Percentiles rank a stretch among this genome's conserved stretches.
Conservation (phyloP, 2,888 invertebrate species). For the Mactromeris polynyma region DNA sequence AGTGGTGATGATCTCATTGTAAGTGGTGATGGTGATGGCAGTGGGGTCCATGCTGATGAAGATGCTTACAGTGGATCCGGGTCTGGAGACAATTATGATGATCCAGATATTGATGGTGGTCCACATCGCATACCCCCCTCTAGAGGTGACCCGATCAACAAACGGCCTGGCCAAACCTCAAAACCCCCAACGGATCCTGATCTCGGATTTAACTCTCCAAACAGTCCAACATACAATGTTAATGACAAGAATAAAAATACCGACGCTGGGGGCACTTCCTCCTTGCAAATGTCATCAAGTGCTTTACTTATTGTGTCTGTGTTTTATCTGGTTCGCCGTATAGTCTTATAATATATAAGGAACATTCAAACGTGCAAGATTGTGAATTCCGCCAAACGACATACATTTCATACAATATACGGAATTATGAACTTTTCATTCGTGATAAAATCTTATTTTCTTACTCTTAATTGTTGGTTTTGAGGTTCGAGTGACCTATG, state of each 20-base stretch:
- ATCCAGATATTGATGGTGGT: conserved; percentile 53
- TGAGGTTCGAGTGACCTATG: not conserved
- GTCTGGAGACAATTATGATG: conserved; percentile 62
- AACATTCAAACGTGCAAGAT: not conserved
- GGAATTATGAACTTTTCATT: not conserved
- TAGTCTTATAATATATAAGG: conserved; percentile 30
- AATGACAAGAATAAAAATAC: conserved; percentile 27
- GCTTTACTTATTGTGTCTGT: conserved; percentile 51
- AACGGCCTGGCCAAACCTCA: not conserved
- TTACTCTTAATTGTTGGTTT: not conserved
- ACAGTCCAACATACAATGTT: conserved; percentile 49
- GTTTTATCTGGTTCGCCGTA: conserved; percentile 22
- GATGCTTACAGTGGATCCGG: conserved; percentile 75
- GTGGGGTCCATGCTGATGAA: conserved; percentile 39
- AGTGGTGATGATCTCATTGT: conserved; percentile 41
- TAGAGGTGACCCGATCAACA: not conserved
- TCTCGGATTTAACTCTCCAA: conserved; percentile 34
- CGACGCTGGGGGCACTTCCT: not conserved
- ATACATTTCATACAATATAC: not conserved
- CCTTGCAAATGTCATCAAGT: conserved; percentile 39
- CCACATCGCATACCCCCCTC: not conserved
- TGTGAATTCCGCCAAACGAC: conserved; percentile 41
- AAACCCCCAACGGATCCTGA: conserved; percentile 25
- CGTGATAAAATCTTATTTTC: conserved; percentile 11
- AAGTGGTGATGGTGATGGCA: conserved; percentile 1